Base-by-base conservation (phyloP, 2,888 invertebrate genomes). In the Himalopsyche kuldschensis region DNA sequence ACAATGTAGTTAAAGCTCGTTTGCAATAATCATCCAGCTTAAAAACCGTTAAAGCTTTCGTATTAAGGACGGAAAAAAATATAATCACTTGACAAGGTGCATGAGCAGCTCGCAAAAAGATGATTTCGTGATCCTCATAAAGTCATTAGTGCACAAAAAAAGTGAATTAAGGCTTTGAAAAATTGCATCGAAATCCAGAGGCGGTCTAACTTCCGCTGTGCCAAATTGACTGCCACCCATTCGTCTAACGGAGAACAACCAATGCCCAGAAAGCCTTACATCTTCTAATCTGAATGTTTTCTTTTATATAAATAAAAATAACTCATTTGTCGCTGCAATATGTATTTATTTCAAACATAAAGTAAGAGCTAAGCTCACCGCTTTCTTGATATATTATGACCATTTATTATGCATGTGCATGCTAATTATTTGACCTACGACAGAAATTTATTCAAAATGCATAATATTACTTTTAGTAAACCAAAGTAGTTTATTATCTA, bases 81-180 rank as follows among this genome's bases (percentile, higher is more conserved):
- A 20, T 55, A 55, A 55, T 55, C 55, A 55, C 55, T 55, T 55
- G 55, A 55, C 55, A 55, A 55, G 55, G 55, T 55, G 55, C 55
- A 55, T 55, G 55, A 55, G 24, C 55, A 55, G 55, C 63, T 32
- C 31, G 48, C 20, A 31, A 20, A 79, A 79, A 80, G 31, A 17
- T 69, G 27, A 35, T 75, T 69, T 63, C 10, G 31, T 32, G 79
- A 35, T 79, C n/a, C 63, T 55, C 79, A 80, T 80, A 69, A 80
- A 80, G 80, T 80, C 80, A 80, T 80, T 80, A 80, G 80, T 32
- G 24, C 41, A 78, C 80, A 80, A 80, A 80, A n/a, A 80, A 80
- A 27, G 80, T 80, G 75, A 31, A 69, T 80, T 41, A 27, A 69
- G 75, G 80, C 35, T 15, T 20, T 63, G 41, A 80, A 80, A 80